Base-by-base conservation (phyloP, 2,797 vertebrate genomes). In the Glossophaga mutica region DNA sequence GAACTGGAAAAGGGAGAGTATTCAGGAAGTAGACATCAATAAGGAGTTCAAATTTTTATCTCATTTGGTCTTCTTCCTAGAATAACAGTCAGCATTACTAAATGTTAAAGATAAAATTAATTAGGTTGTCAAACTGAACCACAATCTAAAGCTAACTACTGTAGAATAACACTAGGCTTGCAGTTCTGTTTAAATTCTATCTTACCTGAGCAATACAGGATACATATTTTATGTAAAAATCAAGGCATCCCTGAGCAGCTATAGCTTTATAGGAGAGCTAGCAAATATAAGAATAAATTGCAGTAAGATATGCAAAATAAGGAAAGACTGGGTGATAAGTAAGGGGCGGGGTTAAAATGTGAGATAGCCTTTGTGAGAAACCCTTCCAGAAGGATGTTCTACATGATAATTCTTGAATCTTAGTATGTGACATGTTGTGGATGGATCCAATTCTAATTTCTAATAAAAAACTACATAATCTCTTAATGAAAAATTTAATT, bases 21-120 rank as follows among this genome's bases (percentile, higher is more conserved):
- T 76, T 81, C 19, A 65, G 74, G 19, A 92, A 74, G n/a, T 29
- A 85, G 73, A 37, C 44, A 12, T 9, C 29, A 34, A n/a, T n/a
- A 59, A 77, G 9, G 6, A 6, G 46, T 73, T 90, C 59, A 84
- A 57, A 82, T 79, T 79, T 70, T n/a, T 70, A 81, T 42, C 37
- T 91, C 42, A 87, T 83, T 78, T 73, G 24, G 29, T 94, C 71
- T 67, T 62, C 39, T 95, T 86, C 34, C 70, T 2, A n/a, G 39
- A 91, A 37, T 87, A 29, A 87, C 42, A 83, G 11, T 73, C 34
- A 76, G 50, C 5, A 44, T 94, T 83, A 94, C 4, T 88, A 57
- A 86, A 94, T 37, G 34, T 57, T 91, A 86, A 93, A 29, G 55
- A 91, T 73, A 91, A 96, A 86, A 94, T 76, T 26, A 87, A 96